Evolutionary conservation across 2,113 vertebrate species (phyloP), one percentile per base, ranked within the genome.

Genomic region (Chlamydotis undulata): DNA sequence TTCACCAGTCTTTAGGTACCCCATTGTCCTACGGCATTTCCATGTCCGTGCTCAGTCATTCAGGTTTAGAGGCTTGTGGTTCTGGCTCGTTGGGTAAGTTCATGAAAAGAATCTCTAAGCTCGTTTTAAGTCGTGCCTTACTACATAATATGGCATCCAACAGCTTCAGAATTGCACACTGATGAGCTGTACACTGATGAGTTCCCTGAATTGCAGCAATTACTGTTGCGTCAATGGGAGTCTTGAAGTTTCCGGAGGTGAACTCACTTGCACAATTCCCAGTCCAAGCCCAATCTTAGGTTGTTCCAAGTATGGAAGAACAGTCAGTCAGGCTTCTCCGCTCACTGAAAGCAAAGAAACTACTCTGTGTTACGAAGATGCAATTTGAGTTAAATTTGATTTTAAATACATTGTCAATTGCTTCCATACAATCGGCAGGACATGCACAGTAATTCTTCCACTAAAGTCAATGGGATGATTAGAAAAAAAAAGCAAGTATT

Each of bases 21-120:
- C 19, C 12, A 0, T 19, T 28, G 4, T 19, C n/a, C 19, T 61
- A 13, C 1, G 4, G 4, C 0, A 1, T 49, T 87, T 65, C 35
- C 21, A 21, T 4, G 6, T 14, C 59, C 2, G 0, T 15, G 33
- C 5, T 74, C 18, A 23, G 18, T 7, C 49, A 3, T 49, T 55
- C 15, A 25, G 10, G 13, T 47, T 37, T 49, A 39, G 69, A 47
- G 7, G 2, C 5, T 69, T 2, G 0, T 6, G 43, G 25, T 59
- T 80, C n/a, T 60, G 22, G 25, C n/a, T 71, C 6, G 0, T 64
- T 43, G 59, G 56, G 5, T 57, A 81, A 61, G 13, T 8, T 24
- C 13, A n/a, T 28, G 29, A 4, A 61, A 85, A 77, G 1, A 22
- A 7, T 17, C 29, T 49, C 60, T 35, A 43, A 65, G 10, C 4